Evolutionary conservation across 2,113 vertebrate species (phyloP), one percentile per base, ranked within the genome.

Genomic region (Butorides virescens): DNA sequence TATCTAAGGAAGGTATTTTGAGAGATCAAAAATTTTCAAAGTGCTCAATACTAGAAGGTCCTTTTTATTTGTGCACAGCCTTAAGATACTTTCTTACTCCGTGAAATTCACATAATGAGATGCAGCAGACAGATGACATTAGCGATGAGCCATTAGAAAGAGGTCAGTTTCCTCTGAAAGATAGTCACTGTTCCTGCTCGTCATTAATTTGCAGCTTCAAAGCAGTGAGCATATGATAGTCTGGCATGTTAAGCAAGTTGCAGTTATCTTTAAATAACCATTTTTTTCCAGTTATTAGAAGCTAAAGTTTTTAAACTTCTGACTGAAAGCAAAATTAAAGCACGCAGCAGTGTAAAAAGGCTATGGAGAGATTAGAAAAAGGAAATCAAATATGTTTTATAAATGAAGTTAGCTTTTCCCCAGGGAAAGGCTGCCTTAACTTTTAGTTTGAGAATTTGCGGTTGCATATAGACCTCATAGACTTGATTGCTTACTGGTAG

Each of bases 121-220:
- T 99, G 98, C 98, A 99, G 98, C 98, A 99, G 99, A 99, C 98
- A 99, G 99, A 99, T 99, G 99, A 99, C 99, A 99, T 99, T 99
- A 99, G 98, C 98, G 97, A 98, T 98, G 98, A 98, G 98, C 98
- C 98, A 99, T 99, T 99, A 99, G 99, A 99, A 99, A 99, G 99
- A 99, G 99, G 99, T 99, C 99, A 99, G 99, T 99, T 99, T 98
- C 97, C 97, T 99, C 97, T 98, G 98, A 98, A 99, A 99, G 99
- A 99, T 98, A 98, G 98, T 98, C 98, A 98, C 98, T 99, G 99
- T 99, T 99, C 98, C 98, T 98, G 97, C 98, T 99, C 98, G 97
- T 99, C 99, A 99, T 99, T 99, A 99, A 99, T 99, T 99, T 99
- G 98, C 98, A 98, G 99, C 99, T 99, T 99, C 99, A 99, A 99